Conservation (phyloP, 2,888 invertebrate genomes). For the Sclerodermus sp. region DNA sequence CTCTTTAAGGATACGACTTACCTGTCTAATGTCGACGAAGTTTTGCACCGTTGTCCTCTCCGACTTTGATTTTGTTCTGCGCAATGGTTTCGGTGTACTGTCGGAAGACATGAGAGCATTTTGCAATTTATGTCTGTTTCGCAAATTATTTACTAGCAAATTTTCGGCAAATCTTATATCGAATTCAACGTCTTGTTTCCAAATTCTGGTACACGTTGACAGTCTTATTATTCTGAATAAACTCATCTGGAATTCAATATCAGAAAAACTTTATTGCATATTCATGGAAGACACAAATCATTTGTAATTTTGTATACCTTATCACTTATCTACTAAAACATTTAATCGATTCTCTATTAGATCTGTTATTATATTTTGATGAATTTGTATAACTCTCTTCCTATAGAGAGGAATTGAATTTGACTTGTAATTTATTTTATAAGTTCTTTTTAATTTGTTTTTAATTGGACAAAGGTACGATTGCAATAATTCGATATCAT, state of each 20-base stretch:
- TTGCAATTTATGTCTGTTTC: too few relatives aligned
- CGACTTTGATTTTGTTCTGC: conserved; percentile 43
- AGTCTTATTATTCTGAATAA: too few relatives aligned
- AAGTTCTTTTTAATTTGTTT: conserved; percentile 44
- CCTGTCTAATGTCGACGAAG: conserved; percentile 50
- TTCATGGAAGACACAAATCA: too few relatives aligned
- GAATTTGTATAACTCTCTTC: conserved; percentile 48
- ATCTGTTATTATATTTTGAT: conserved; percentile 45
- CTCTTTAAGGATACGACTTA: conserved; percentile 13
- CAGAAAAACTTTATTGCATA: too few relatives aligned
- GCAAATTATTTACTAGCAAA: too few relatives aligned
- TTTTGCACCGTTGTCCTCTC: conserved; percentile 23
- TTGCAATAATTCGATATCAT: conserved; percentile 41
- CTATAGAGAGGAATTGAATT: conserved; percentile 46
- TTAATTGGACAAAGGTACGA: conserved; percentile 39
- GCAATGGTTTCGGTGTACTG: conserved; percentile 31
- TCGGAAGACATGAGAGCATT: neutral
- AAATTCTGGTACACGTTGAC: too few relatives aligned
- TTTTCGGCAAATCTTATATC: too few relatives aligned
- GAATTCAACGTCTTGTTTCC: too few relatives aligned
- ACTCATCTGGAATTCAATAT: too few relatives aligned
- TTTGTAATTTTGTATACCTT: too few relatives aligned
- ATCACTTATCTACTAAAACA: conserved; percentile 13
- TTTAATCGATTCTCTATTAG: conserved; percentile 27
- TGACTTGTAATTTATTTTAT: conserved; percentile 53